A percentile compares a stretch with the other conserved stretches of the same genome.
These are phyloP conservation scores for Ischnura elegans DNA, from an alignment of 2,888 invertebrate genomes.

Conservation along the genomic window DNA sequence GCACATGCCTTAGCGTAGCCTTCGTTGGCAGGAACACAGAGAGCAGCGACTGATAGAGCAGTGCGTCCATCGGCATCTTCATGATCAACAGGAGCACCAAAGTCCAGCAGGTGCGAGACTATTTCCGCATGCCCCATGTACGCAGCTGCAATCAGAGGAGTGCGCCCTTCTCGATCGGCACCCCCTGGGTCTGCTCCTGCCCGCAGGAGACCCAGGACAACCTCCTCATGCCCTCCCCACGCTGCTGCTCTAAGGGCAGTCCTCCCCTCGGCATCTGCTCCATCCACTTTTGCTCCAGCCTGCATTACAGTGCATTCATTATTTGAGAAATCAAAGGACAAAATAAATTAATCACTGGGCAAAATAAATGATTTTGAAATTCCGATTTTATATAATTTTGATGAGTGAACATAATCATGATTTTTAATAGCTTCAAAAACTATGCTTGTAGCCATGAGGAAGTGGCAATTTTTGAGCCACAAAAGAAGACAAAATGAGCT, in stretches of 20 bases:
- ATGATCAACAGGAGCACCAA: slow-evolving; percentile 91
- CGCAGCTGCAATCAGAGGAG: slow-evolving; percentile 95
- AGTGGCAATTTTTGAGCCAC: too few relatives aligned
- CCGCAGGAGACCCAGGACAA: slow-evolving; percentile 86
- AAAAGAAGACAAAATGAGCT: too few relatives aligned
- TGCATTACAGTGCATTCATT: slow-evolving; percentile 75
- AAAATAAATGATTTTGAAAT: not conserved
- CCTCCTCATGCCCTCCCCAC: slow-evolving; percentile 96
- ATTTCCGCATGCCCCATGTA: slow-evolving; percentile 98
- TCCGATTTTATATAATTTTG: not conserved
- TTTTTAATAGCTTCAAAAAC: too few relatives aligned
- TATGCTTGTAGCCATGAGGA: too few relatives aligned
- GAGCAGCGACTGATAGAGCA: slow-evolving; percentile 91
- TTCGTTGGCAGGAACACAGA: slow-evolving; percentile 90
- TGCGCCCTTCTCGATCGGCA: slow-evolving; percentile 94
- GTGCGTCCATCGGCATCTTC: slow-evolving; percentile 93
- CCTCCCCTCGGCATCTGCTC: slow-evolving; percentile 92
- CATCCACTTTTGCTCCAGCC: slow-evolving; percentile 90
- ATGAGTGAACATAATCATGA: too few relatives aligned
- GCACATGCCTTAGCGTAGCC: slow-evolving; percentile 82
- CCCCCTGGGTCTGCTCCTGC: slow-evolving; percentile 89
- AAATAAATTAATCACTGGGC: too few relatives aligned
- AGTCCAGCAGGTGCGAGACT: slow-evolving; percentile 89
- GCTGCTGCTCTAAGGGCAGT: slow-evolving; percentile 94
- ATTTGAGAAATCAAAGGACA: not conserved